Evolutionary conservation across 2,888 invertebrate genomes (phyloP).

Genomic region (Rhodophaea formosa): DNA sequence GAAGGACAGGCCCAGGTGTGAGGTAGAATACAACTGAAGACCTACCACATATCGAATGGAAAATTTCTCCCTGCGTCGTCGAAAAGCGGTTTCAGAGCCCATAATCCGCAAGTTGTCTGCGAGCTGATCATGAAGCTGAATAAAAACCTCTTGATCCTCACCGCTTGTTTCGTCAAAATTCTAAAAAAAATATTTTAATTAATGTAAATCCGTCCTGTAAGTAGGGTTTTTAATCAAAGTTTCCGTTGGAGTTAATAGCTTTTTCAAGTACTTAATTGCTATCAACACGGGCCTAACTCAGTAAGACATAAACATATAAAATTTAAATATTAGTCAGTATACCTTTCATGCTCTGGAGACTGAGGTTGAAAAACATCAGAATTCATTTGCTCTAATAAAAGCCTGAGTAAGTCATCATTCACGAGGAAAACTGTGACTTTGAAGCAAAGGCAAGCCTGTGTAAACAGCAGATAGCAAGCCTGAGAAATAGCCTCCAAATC

Average conservation of each 20-base stretch:
- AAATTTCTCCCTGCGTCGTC: constrained; percentile 65
- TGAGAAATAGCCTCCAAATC: constrained; percentile 66
- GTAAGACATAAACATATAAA: too few species aligned
- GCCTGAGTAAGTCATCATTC: constrained; percentile 47
- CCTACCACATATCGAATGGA: constrained; percentile 73
- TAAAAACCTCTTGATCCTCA: constrained; percentile 56
- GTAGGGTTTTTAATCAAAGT: too few species aligned
- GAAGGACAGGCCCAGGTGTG: not conserved
- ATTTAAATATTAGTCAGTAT: constrained; percentile 21
- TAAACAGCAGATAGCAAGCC: constrained; percentile 63
- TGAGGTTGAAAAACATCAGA: constrained; percentile 55
- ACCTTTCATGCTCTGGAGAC: constrained; percentile 51
- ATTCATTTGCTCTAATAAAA: constrained; percentile 54
- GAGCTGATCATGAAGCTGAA: constrained; percentile 63
- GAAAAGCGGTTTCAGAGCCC: constrained; percentile 66
- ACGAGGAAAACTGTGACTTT: constrained; percentile 63
- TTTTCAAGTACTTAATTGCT: too few species aligned
- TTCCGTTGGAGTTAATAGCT: too few species aligned
- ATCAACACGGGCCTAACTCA: too few species aligned
- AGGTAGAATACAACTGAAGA: not conserved
- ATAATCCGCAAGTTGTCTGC: constrained; percentile 59
- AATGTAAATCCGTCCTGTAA: not conserved
- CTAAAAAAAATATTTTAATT: constrained; percentile 39
- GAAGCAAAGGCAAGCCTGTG: constrained; percentile 68
- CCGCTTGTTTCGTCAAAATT: constrained; percentile 53